These are phyloP conservation scores for Lacanobia wlatinum DNA, from an alignment of 2,888 invertebrate genomes.

Conservation along the genomic window DNA sequence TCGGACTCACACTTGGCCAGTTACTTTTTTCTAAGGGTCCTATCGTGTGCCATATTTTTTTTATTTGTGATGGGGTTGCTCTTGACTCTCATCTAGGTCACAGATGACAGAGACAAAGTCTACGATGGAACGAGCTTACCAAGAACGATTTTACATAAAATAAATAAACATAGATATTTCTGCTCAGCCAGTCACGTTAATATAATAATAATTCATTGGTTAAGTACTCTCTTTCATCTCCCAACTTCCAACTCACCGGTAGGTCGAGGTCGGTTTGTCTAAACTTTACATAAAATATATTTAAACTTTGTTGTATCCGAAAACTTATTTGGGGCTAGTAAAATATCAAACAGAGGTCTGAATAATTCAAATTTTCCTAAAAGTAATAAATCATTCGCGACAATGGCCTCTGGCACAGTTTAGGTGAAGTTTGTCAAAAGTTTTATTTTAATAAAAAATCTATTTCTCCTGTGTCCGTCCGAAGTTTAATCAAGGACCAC, in stretches of 20 bases:
- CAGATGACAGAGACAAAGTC: too few relatives aligned
- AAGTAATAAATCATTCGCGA: slow-evolving; percentile 71
- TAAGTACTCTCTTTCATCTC: slow-evolving; percentile 11
- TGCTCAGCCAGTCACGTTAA: neutral
- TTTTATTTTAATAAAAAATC: slow-evolving; percentile 59
- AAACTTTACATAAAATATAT: slow-evolving; percentile 42
- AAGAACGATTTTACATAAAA: too few relatives aligned
- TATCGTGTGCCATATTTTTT: too few relatives aligned
- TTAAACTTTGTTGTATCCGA: slow-evolving; percentile 41
- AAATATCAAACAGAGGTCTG: slow-evolving; percentile 49
- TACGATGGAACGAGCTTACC: too few relatives aligned
- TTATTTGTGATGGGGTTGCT: too few relatives aligned
- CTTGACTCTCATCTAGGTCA: too few relatives aligned
- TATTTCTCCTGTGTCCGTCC: slow-evolving; percentile 27
- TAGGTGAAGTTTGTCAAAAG: slow-evolving; percentile 58
- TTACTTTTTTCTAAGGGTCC: too few relatives aligned
- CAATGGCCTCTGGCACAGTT: slow-evolving; percentile 57
- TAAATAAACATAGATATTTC: neutral
- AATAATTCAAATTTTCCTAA: slow-evolving; percentile 53
- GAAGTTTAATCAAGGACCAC: slow-evolving; percentile 41
- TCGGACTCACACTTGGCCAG: too few relatives aligned
- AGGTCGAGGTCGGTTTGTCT: slow-evolving; percentile 3
- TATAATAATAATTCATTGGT: neutral
- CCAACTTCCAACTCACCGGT: neutral
- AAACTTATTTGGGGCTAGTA: slow-evolving; percentile 44